phyloP scores from a whole-genome alignment of 2,888 invertebrate genomes.

The Scrobipalpa atriplicella region DNA sequence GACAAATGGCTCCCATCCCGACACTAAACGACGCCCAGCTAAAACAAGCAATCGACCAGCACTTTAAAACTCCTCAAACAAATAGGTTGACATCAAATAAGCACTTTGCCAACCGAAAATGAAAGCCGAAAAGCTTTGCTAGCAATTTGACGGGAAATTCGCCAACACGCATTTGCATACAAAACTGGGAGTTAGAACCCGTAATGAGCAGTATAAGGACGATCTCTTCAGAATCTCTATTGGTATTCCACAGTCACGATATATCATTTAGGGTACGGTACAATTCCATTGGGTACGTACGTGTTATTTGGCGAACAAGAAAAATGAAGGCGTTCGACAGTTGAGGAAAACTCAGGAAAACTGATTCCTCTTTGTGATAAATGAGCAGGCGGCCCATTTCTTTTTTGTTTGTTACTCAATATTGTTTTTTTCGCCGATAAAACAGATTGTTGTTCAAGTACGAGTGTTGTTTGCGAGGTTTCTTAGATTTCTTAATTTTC shows the following conservation, averaged over 20 bases:
- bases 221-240: not conserved
- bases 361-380: conserved; percentile 26
- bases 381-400: conserved; percentile 20
- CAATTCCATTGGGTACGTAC: conserved; percentile 15
- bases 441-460: conserved; percentile 11
- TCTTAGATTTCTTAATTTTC: conserved; percentile 9
- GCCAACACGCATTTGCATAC: conserved; percentile 48
- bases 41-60: conserved; percentile 20
- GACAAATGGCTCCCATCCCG: conserved; percentile 8
- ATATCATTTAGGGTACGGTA: conserved; percentile 13
- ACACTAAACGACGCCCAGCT: not conserved
- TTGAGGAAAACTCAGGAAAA: conserved; percentile 23
- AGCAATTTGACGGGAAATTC: conserved; percentile 46
- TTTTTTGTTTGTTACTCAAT: conserved; percentile 22
- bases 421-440: conserved; percentile 15
- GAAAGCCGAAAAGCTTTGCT: conserved; percentile 38
- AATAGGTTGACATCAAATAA: conserved; percentile 31
- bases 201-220: conserved; percentile 29
- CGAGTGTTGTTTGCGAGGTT: not conserved
- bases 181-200: conserved; percentile 39
- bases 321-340: conserved; percentile 22
- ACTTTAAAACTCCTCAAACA: conserved; percentile 26
- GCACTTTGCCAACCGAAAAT: conserved; percentile 36
- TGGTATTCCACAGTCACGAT: conserved; percentile 1
- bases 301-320: conserved; percentile 25